Conservation (phyloP, 2,113 vertebrate species). For the Thomomys bottae region DNA sequence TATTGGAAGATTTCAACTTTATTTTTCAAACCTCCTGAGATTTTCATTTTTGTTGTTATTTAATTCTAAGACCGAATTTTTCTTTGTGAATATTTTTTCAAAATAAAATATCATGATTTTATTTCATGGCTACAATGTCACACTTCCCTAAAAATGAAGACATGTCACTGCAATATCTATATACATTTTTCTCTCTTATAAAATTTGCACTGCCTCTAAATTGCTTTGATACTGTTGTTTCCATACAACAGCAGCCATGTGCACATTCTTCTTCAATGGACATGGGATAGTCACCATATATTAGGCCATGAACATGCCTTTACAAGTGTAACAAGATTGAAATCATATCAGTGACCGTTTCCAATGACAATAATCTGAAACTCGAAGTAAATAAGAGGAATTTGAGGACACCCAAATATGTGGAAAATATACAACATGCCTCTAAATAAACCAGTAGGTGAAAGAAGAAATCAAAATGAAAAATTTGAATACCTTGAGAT, state of each 20-base stretch:
- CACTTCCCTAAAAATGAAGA: not conserved
- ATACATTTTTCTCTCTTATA: not conserved
- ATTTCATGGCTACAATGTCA: not conserved
- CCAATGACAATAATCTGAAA: not conserved
- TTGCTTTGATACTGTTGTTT: not conserved
- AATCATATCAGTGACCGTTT: not conserved
- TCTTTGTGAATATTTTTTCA: not conserved
- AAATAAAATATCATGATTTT: not conserved
- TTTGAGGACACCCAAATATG: not conserved
- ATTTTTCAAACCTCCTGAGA: not conserved
- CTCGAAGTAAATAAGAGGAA: not conserved
- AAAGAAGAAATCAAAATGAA: not conserved
- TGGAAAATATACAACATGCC: not conserved
- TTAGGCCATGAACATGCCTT: not conserved
- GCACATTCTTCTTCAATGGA: not conserved
- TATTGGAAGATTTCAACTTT: constrained; percentile 37
- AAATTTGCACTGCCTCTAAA: not conserved
- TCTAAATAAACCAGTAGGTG: not conserved
- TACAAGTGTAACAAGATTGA: not conserved
- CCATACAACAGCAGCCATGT: not conserved
- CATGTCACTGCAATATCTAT: not conserved
- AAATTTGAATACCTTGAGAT: not conserved
- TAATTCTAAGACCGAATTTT: not conserved
- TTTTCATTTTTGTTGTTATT: constrained; percentile 4
- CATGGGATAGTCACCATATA: not conserved